A percentile compares a stretch with the other conserved stretches of the same genome.
These are phyloP conservation scores for Falco berigora DNA, from an alignment of 2,797 vertebrate genomes.

Conservation along the genomic window DNA sequence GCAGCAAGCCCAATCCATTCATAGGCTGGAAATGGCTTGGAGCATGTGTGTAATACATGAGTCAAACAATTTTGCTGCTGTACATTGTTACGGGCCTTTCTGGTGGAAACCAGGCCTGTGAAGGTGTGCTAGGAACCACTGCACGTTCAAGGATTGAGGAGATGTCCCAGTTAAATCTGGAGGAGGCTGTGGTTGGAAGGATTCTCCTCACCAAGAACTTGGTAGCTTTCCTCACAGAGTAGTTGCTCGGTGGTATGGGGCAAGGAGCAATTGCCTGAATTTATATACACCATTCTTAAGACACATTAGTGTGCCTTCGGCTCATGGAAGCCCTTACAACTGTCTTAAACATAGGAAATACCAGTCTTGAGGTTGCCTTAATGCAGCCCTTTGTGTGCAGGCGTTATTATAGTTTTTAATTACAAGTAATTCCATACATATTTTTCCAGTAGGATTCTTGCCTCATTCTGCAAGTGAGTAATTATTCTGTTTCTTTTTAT, in stretches of 20 bases:
- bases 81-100: background rate
- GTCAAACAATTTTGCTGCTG: background rate
- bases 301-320: background rate
- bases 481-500: conserved; percentile 64
- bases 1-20: background rate
- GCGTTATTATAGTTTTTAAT: conserved; percentile 48
- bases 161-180: background rate
- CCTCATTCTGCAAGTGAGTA: conserved; percentile 59
- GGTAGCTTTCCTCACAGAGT: background rate
- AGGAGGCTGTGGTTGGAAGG: background rate
- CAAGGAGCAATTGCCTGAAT: background rate
- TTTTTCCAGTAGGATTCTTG: conserved; percentile 56
- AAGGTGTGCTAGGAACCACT: background rate
- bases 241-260: background rate
- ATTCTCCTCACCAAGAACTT: background rate
- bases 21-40: background rate
- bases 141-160: background rate
- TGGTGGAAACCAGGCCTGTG: background rate
- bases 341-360: background rate
- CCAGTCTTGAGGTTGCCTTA: background rate
- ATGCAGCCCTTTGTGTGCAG: conserved; percentile 25
- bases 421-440: conserved; percentile 48
- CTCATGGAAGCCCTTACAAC: background rate
- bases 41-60: rapidly evolving
- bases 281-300: background rate